Evolutionary conservation across 2,113 vertebrate species (phyloP).

Genomic region (Argyrosomus japonicus): DNA sequence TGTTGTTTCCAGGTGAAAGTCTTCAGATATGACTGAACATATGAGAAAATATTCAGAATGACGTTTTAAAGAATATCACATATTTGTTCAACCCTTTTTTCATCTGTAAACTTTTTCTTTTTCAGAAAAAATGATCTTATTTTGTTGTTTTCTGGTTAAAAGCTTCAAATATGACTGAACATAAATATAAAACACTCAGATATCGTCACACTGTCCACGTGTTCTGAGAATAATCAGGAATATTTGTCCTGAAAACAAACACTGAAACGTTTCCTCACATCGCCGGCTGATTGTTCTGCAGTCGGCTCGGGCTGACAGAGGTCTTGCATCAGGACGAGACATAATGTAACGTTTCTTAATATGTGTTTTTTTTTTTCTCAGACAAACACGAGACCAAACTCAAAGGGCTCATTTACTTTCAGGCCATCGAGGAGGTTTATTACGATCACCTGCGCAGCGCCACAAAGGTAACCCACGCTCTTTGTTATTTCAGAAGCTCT

Average conservation of each 20-base stretch:
- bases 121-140: too few relatives aligned
- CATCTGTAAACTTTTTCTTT: too few relatives aligned
- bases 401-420: constrained; percentile 89
- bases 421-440: constrained; percentile 89
- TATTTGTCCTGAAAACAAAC: neutral
- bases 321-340: constrained; percentile 75
- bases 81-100: too few relatives aligned
- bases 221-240: neutral
- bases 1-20: too few relatives aligned
- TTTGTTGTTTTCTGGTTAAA: too few relatives aligned
- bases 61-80: too few relatives aligned
- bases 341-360: constrained; percentile 70
- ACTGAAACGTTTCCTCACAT: constrained; percentile 25
- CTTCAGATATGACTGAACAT: too few relatives aligned
- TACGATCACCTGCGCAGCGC: constrained; percentile 89
- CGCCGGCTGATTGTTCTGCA: constrained; percentile 35
- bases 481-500: constrained; percentile 7
- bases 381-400: constrained; percentile 89
- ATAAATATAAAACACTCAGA: too few relatives aligned
- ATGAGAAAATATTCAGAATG: too few relatives aligned
- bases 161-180: too few relatives aligned
- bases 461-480: constrained; percentile 80
- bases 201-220: too few relatives aligned
- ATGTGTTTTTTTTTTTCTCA: constrained; percentile 64
- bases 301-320: constrained; percentile 60